phyloP scores from a whole-genome alignment of 2,888 invertebrate genomes.

The Eudemis profundana region DNA sequence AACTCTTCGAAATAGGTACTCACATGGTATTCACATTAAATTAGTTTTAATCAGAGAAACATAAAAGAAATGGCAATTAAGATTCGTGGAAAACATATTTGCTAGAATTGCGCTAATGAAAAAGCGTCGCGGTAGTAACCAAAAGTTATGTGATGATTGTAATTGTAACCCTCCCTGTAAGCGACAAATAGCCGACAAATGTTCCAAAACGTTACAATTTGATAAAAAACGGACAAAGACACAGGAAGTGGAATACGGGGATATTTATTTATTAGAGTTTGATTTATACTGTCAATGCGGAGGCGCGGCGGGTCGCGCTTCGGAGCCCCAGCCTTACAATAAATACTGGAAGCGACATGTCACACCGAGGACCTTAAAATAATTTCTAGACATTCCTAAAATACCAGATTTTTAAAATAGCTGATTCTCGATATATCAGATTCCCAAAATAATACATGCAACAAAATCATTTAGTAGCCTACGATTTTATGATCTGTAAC shows the following conservation, averaged over 20 bases:
- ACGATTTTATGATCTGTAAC: no score
- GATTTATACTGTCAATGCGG: conserved; percentile 80
- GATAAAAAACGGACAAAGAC: conserved; percentile 37
- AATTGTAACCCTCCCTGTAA: background rate
- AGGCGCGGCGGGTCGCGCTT: conserved; percentile 75
- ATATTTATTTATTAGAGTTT: conserved; percentile 81
- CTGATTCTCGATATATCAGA: no score
- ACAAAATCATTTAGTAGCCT: no score
- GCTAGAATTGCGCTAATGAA: background rate
- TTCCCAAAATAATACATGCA: no score
- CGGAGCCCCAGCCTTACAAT: conserved; percentile 51
- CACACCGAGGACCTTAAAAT: no score
- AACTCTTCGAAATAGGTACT: no score
- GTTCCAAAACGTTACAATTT: conserved; percentile 26
- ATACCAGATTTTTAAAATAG: no score
- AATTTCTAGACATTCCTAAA: no score
- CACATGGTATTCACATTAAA: no score
- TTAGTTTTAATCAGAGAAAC: no score
- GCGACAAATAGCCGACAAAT: conserved; percentile 33
- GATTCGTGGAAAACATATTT: no score
- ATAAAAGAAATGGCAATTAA: no score
- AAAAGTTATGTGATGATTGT: background rate
- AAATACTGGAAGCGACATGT: conserved; percentile 6
- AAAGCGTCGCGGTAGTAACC: background rate
- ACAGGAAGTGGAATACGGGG: conserved; percentile 73